A percentile compares a stretch with the other conserved stretches of the same genome.
Conservation (phyloP, 2,797 vertebrate genomes). For the Enoplosus armatus region DNA sequence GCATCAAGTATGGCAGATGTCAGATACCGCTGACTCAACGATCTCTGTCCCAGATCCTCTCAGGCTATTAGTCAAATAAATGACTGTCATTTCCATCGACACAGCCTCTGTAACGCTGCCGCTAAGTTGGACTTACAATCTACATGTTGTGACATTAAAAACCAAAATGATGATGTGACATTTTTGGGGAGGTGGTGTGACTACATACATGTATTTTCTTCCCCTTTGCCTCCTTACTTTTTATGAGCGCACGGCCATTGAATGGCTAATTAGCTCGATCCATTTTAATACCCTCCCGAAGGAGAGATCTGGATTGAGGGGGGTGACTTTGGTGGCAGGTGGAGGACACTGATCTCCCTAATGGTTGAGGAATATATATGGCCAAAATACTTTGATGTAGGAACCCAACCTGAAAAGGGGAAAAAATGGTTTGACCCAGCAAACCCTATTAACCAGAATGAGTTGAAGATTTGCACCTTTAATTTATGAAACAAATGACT, state of each 20-base stretch:
- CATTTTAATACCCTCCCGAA: constrained; percentile 89
- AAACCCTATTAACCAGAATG: constrained; percentile 85
- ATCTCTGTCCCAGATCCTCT: constrained; percentile 75
- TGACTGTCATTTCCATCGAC: constrained; percentile 74
- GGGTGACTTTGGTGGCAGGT: constrained; percentile 87
- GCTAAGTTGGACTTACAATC: constrained; percentile 4
- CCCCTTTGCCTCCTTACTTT: constrained; percentile 25
- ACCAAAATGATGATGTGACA: constrained; percentile 56
- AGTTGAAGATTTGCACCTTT: constrained; percentile 81
- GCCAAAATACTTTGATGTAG: constrained; percentile 80
- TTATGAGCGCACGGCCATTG: constrained; percentile 69
- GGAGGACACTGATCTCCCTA: constrained; percentile 86
- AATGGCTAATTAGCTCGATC: constrained; percentile 91
- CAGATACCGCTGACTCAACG: constrained; percentile 79
- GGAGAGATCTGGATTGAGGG: constrained; percentile 81
- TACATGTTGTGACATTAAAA: constrained; percentile 38
- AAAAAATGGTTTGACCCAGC: constrained; percentile 83
- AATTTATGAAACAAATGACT: constrained; percentile 87
- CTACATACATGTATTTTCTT: constrained; percentile 5
- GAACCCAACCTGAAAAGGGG: constrained; percentile 61
- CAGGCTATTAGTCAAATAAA: constrained; percentile 74
- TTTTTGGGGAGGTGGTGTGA: constrained; percentile 37
- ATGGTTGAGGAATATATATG: constrained; percentile 81
- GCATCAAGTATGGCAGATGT: constrained; percentile 73
- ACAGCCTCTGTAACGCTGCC: not conserved